phyloP scores from a whole-genome alignment of 2,113 vertebrate species.

The Potamarius usumacintae region DNA sequence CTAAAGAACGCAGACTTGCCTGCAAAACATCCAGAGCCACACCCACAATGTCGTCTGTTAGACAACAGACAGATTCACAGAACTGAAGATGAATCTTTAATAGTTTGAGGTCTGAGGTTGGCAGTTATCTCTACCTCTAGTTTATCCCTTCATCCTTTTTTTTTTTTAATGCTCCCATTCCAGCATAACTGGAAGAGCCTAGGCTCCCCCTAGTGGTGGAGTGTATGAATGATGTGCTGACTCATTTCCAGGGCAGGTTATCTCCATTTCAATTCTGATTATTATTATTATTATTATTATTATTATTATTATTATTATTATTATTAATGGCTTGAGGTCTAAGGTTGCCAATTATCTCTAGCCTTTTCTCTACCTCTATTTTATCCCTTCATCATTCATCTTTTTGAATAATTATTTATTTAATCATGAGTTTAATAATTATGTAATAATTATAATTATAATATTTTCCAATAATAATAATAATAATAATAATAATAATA shows the following conservation, averaged over 20 bases:
- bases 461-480: too few species aligned
- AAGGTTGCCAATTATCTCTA: too few species aligned
- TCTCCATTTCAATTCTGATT: neutral
- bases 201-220: neutral
- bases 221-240: neutral
- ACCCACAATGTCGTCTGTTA: neutral
- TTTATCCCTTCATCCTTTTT: neutral
- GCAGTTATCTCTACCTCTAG: neutral
- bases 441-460: too few species aligned
- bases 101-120: neutral
- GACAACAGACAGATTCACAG: neutral
- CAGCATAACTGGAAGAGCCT: neutral
- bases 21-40: neutral
- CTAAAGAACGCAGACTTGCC: neutral
- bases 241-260: neutral
- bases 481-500: too few species aligned
- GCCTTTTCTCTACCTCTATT: too few species aligned
- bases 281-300: neutral
- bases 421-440: too few species aligned
- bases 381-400: too few species aligned
- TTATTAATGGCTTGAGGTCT: neutral
- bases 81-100: neutral
- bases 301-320: neutral
- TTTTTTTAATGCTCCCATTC: neutral
- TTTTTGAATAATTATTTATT: too few species aligned